phyloP scores from a whole-genome alignment of 1,140 invertebrate species.

The Spodoptera frugiperda region DNA sequence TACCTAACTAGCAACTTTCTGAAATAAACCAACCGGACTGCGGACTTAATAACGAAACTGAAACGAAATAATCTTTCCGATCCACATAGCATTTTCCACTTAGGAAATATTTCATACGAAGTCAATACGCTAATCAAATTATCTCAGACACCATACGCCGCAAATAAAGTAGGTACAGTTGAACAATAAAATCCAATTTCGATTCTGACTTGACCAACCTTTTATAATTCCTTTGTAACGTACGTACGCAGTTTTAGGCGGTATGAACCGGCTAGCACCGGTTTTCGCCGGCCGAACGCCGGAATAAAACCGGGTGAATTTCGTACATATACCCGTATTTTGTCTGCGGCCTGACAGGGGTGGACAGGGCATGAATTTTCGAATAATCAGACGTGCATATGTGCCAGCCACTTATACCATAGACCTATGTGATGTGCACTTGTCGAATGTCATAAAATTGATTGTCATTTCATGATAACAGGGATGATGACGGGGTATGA shows the following conservation, averaged over 20 bases:
- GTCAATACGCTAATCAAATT: conserved; percentile 14
- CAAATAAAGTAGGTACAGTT: conserved; percentile 35
- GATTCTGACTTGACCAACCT: conserved; percentile 30
- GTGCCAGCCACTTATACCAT: conserved; percentile 47
- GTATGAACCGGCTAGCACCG: conserved; percentile 35
- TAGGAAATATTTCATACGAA: conserved; percentile 20
- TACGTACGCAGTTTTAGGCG: conserved; percentile 44
- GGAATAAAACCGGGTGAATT: conserved; percentile 72
- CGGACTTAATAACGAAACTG: conserved; percentile 14
- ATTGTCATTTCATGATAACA: too few species aligned
- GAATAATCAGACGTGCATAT: conserved; percentile 71
- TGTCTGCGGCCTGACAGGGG: conserved; percentile 72
- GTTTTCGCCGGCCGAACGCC: conserved; percentile 54
- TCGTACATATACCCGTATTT: conserved; percentile 70
- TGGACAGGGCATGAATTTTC: conserved; percentile 77
- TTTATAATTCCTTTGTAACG: conserved; percentile 48
- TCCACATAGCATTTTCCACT: background rate
- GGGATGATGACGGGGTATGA: too few species aligned
- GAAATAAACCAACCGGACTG: conserved; percentile 22
- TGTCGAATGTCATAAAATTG: conserved; percentile 13
- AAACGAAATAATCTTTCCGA: background rate
- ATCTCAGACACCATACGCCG: conserved; percentile 10
- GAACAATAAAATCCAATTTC: conserved; percentile 34
- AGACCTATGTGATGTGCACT: background rate
- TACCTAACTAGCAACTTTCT: conserved; percentile 55